Conservation (phyloP, 1,140 invertebrate genomes). For the Apolygus lucorum region DNA sequence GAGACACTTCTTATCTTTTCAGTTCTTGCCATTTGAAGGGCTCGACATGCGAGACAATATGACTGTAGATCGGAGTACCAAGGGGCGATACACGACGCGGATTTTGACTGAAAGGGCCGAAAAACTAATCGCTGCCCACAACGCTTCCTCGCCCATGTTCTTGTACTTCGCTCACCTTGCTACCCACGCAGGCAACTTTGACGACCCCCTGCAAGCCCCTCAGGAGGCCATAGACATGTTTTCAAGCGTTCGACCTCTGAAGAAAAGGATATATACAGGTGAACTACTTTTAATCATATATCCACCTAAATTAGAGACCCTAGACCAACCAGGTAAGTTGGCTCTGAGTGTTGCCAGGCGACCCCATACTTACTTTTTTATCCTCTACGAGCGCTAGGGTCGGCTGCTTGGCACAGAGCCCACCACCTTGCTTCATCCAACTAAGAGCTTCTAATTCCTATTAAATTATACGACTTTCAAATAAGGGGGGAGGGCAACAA, state of each 20-base stretch:
- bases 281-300: too few relatives aligned
- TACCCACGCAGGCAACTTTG: conserved; percentile 42
- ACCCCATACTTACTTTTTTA: too few relatives aligned
- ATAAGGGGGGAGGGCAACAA: too few relatives aligned
- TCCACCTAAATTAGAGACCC: too few relatives aligned
- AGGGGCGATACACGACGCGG: conserved; percentile 49
- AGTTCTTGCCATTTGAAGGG: conserved; percentile 26
- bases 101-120: conserved; percentile 48
- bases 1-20: too few relatives aligned
- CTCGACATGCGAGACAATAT: conserved; percentile 41
- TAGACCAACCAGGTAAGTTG: too few relatives aligned
- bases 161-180: conserved; percentile 53
- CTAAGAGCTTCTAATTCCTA: too few relatives aligned
- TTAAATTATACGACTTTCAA: too few relatives aligned
- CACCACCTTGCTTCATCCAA: too few relatives aligned
- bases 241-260: conserved; percentile 45
- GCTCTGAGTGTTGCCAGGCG: too few relatives aligned
- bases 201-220: conserved; percentile 47
- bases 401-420: too few relatives aligned
- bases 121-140: conserved; percentile 46
- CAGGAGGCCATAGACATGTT: conserved; percentile 47
- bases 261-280: conserved; percentile 50
- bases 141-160: conserved; percentile 45
- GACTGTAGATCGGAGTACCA: conserved; percentile 39
- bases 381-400: too few relatives aligned